Percentiles rank a stretch among this genome's conserved stretches.
These are phyloP conservation scores for Sepiola atlantica DNA, from an alignment of 2,888 invertebrate genomes.

Conservation along the genomic window DNA sequence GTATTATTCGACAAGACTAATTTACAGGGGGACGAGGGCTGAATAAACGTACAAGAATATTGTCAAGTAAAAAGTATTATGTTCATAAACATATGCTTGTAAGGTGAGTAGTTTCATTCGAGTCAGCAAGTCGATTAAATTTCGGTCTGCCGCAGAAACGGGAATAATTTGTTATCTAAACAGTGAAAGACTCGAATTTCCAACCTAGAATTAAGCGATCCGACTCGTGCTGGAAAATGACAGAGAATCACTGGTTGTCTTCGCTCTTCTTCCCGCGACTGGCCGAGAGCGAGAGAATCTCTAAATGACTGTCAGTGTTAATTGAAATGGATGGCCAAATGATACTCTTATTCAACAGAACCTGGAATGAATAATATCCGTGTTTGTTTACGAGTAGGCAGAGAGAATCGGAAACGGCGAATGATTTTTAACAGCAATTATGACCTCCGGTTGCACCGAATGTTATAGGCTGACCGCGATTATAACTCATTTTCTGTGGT, in stretches of 20 bases:
- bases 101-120: not conserved
- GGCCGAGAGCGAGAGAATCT: not conserved
- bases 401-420: not conserved
- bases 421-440: not conserved
- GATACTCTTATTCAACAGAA: not conserved
- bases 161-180: not conserved
- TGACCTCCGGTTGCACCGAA: not conserved
- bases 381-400: not conserved
- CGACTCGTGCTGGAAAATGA: not conserved
- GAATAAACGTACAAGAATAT: too few species aligned
- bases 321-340: not conserved
- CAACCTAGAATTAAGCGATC: not conserved
- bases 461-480: not conserved
- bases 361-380: not conserved
- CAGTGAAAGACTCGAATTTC: not conserved
- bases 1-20: too few species aligned
- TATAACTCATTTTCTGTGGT: too few species aligned
- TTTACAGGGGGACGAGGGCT: too few species aligned
- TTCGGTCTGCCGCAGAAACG: not conserved
- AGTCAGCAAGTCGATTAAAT: not conserved
- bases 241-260: not conserved
- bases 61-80: too few species aligned
- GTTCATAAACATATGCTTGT: too few species aligned
- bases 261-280: not conserved
- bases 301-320: not conserved